Conservation (phyloP, 2,797 vertebrate species). For the Manis javanica region DNA sequence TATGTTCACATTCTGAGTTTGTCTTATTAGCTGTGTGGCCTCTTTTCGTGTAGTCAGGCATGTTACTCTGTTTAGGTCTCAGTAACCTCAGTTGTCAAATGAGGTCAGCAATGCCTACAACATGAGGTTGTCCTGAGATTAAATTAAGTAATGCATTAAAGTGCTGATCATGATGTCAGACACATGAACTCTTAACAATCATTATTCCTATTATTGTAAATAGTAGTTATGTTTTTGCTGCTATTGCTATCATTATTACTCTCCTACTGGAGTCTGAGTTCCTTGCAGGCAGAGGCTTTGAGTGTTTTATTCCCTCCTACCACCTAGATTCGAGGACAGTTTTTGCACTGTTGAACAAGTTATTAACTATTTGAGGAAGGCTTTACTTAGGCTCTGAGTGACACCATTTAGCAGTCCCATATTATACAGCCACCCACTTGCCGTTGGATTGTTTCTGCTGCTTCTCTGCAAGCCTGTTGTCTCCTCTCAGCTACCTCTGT, state of each 20-base stretch:
- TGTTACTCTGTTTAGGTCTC: background rate
- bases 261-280: background rate
- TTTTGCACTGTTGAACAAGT: background rate
- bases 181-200: background rate
- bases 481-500: background rate
- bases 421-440: background rate
- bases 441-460: slow-evolving; percentile 7
- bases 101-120: background rate
- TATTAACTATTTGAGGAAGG: background rate
- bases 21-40: background rate
- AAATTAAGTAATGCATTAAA: background rate
- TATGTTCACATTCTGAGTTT: slow-evolving; percentile 16
- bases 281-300: background rate
- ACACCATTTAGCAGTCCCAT: background rate
- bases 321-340: background rate
- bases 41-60: background rate
- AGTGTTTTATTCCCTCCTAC: background rate
- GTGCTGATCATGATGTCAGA: background rate
- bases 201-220: background rate
- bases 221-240: background rate
- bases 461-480: background rate
- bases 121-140: background rate
- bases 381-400: background rate
- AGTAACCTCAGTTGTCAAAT: background rate
- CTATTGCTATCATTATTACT: background rate